Percentiles rank a stretch among this genome's conserved stretches.
These are phyloP conservation scores for Drosophila asahinai DNA, from an alignment of 1,140 invertebrate species.

Conservation along the genomic window DNA sequence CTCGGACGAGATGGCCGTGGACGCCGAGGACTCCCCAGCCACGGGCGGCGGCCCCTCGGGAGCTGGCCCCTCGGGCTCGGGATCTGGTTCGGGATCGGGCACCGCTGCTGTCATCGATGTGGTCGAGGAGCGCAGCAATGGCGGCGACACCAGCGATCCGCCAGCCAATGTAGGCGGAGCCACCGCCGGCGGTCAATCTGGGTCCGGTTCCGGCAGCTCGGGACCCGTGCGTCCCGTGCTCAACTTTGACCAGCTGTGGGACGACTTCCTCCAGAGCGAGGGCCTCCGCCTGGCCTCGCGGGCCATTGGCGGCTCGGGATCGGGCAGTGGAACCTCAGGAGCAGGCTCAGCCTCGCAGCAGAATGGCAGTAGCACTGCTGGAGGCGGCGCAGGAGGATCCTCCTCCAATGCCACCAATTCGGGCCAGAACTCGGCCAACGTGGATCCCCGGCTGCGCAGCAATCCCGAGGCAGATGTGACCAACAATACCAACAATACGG, in stretches of 20 bases:
- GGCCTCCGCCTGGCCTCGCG: constrained; percentile 67
- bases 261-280: constrained; percentile 78
- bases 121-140: constrained; percentile 85
- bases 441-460: constrained; percentile 54
- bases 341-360: constrained; percentile 19
- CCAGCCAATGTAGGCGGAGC: constrained; percentile 37
- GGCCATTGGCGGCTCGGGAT: constrained; percentile 17
- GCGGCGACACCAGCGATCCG: constrained; percentile 13
- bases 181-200: neutral
- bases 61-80: neutral
- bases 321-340: neutral
- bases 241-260: constrained; percentile 79
- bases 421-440: neutral
- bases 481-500: neutral
- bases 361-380: constrained; percentile 39
- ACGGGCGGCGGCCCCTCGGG: neutral
- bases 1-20: constrained; percentile 75
- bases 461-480: constrained; percentile 35
- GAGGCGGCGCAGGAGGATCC: neutral
- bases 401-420: neutral
- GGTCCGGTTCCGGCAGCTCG: neutral
- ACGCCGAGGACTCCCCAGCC: constrained; percentile 57
- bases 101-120: constrained; percentile 85
- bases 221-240: constrained; percentile 60
- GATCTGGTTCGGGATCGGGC: constrained; percentile 2